Evolutionary conservation across 1,140 invertebrate species (phyloP), one percentile per base, ranked within the genome.

Genomic region (Semibalanus balanoides): DNA sequence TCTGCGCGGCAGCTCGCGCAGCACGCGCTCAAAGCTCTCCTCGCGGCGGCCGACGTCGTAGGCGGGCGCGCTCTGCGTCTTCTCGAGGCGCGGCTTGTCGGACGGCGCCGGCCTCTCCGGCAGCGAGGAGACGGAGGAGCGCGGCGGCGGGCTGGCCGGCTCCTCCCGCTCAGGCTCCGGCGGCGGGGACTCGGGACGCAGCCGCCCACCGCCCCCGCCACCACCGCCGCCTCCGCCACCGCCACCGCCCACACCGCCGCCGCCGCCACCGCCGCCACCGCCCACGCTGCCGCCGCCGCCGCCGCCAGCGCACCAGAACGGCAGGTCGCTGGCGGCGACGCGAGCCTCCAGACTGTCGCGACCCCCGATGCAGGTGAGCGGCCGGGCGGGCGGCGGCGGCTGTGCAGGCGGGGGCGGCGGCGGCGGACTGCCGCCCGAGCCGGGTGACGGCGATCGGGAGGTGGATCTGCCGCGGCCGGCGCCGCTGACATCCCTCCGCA

Each of bases 11-110:
- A 64, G 51, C 51, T 64, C 51, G 9, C 51, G 51, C 51, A 64
- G 51, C 51, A 64, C 51, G 11, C 51, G 51, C 51, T 64, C 51
- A 25, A 64, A 64, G 51, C 51, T 64, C 51, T 64, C 51, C 14
- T 64, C 51, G 1, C 35, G 64, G 27, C 74, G 75, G 74, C 30
- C 78, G 28, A 77, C 72, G 82, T 92, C 90, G 82, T 92, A 92
- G 0, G 89, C 89, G 0, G 91, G 90, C 7, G 90, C 91, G 78
- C 90, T 92, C 81, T 90, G 87, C 80, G 89, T 90, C 83, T 92
- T 92, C 83, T 92, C 90, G 70, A 92, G 73, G 25, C 79, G 78
- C 0, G 80, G 80, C 64, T 69, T 69, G 75, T 76, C 76, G 81
- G 81, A 72, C 76, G 51, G 14, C 51, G 14, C 7, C 51, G 51